A percentile compares a stretch with the other conserved stretches of the same genome.
phyloP scores from a whole-genome alignment of 2,888 invertebrate genomes.

The Ischnura elegans region DNA sequence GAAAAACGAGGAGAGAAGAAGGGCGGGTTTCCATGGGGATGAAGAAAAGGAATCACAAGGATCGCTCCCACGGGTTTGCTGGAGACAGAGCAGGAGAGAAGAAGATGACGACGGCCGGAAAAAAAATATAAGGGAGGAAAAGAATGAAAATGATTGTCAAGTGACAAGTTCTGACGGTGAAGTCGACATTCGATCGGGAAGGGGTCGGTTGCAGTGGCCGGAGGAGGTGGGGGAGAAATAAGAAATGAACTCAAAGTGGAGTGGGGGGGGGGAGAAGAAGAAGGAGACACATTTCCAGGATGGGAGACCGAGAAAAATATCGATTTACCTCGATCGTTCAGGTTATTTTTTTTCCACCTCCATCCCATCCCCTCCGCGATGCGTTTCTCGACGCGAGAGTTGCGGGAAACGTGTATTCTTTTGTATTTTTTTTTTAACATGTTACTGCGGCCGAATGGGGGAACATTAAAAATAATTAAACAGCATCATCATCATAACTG shows the following conservation, averaged over 20 bases:
- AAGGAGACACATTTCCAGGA: neutral
- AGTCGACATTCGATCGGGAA: neutral
- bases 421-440: no score
- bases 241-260: no score
- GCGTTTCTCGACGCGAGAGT: neutral
- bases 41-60: neutral
- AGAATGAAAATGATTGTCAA: conserved; percentile 3
- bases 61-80: neutral
- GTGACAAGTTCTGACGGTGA: conserved; percentile 1
- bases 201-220: no score
- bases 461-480: neutral
- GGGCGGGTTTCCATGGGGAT: no score
- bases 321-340: neutral
- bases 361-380: no score
- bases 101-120: neutral
- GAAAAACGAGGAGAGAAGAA: neutral
- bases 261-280: neutral
- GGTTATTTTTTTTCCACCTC: neutral
- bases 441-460: neutral
- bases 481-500: neutral
- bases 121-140: neutral
- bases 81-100: neutral
- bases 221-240: no score
- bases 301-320: neutral
- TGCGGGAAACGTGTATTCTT: neutral